A percentile compares a stretch with the other conserved stretches of the same genome.
Conservation (phyloP, 2,888 invertebrate species). For the Drosophila dives region DNA sequence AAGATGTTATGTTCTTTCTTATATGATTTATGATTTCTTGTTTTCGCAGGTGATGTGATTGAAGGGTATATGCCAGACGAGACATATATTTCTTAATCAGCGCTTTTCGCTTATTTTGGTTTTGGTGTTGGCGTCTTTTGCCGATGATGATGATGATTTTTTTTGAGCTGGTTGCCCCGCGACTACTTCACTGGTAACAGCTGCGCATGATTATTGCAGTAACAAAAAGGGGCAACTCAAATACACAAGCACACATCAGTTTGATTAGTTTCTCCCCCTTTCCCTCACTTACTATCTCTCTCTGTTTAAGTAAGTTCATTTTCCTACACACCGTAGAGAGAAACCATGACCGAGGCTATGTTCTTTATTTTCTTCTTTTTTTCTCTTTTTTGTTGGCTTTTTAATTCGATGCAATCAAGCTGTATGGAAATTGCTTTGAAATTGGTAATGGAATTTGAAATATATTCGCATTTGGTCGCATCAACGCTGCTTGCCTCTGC, state of each 20-base stretch:
- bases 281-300: slow-evolving; percentile 16
- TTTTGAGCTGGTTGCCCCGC: slow-evolving; percentile 15
- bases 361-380: slow-evolving; percentile 61
- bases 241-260: slow-evolving; percentile 28
- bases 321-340: slow-evolving; percentile 1
- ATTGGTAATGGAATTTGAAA: slow-evolving; percentile 66
- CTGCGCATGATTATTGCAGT: slow-evolving; percentile 60
- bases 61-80: slow-evolving; percentile 3
- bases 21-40: not conserved
- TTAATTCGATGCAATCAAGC: slow-evolving; percentile 77
- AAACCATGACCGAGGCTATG: slow-evolving; percentile 38
- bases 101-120: not conserved
- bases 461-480: slow-evolving; percentile 55
- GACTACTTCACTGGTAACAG: slow-evolving; percentile 47
- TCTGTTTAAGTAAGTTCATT: slow-evolving; percentile 42
- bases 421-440: slow-evolving; percentile 77
- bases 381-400: slow-evolving; percentile 56
- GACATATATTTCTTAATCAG: not conserved
- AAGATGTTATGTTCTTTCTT: not conserved
- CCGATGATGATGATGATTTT: slow-evolving; percentile 10
- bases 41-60: not conserved
- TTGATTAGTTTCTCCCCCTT: slow-evolving; percentile 30
- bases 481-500: slow-evolving; percentile 32
- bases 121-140: slow-evolving; percentile 17
- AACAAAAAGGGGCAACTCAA: slow-evolving; percentile 21